Evolutionary conservation across 2,113 vertebrate species (phyloP).

Genomic region (Odontophorus gujanensis): DNA sequence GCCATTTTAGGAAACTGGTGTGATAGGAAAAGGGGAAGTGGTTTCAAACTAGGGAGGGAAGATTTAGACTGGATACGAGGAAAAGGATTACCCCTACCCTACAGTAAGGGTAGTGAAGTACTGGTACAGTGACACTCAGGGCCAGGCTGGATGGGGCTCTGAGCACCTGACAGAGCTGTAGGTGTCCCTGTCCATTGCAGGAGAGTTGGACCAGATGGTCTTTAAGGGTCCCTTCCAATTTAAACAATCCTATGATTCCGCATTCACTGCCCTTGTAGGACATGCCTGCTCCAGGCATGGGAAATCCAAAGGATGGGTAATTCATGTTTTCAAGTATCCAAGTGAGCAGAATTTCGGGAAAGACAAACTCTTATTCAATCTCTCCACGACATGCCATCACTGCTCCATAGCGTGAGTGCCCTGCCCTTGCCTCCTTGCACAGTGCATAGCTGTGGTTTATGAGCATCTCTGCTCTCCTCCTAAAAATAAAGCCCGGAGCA

Average conservation of each 20-base stretch:
- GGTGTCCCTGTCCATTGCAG: too few relatives aligned
- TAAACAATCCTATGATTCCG: too few relatives aligned
- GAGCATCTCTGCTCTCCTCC: neutral
- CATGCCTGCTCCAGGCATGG: neutral
- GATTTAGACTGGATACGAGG: too few relatives aligned
- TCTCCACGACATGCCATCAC: rapidly evolving
- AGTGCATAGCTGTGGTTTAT: rapidly evolving
- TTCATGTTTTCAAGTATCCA: neutral
- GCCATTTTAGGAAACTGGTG: neutral
- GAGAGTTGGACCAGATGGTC: too few relatives aligned
- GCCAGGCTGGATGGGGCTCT: too few relatives aligned
- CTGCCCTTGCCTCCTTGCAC: neutral
- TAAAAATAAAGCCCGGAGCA: constrained; percentile 64
- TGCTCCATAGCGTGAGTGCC: neutral
- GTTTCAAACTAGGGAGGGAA: too few relatives aligned
- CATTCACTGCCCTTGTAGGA: neutral
- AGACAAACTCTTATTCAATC: neutral
- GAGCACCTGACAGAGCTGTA: too few relatives aligned
- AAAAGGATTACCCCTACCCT: too few relatives aligned
- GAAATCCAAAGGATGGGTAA: neutral
- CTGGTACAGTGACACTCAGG: too few relatives aligned
- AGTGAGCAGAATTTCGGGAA: neutral
- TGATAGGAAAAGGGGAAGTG: too few relatives aligned
- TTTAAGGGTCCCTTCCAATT: too few relatives aligned
- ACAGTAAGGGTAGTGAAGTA: too few relatives aligned